Base-by-base conservation (phyloP, 2,113 vertebrate species). In the Corythornis madagascariensis region DNA sequence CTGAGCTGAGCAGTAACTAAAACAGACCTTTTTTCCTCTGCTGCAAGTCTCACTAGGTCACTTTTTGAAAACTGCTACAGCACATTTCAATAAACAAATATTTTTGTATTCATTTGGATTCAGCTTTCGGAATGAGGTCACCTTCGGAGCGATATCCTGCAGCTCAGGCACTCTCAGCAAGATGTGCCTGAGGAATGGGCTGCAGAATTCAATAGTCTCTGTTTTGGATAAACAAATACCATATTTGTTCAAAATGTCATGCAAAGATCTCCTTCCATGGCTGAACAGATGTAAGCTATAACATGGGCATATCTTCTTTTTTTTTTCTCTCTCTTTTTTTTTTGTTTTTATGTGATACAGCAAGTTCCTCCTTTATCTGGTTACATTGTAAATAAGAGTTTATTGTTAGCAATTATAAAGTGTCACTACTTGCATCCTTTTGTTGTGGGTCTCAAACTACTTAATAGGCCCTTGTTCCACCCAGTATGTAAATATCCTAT, bases 1-100 rank as follows among this genome's bases (percentile, higher is more conserved):
- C 55, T 3, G 40, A 95, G 69, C 31, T 24, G 59, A 95, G 55
- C 55, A 93, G 50, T 86, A 88, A 93, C 80, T 69, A 73, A 94
- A 96, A 84, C 60, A 93, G 70, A 82, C 74, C 29, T 43, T 72
- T 89, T 86, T 86, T 61, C 43, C 18, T 63, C 50, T 5, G 8
- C 70, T 84, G 20, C 72, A 95, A 76, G 57, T 88, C 70, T 92
- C 76, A 28, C 70, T 88, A 63, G 66, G 40, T 88, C 56, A 74
- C 40, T 69, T 83, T 48, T 81, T 81, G 60, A 90, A 95, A 95
- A 88, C 61, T 83, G 38, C 31, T 90, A 19, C 45, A 88, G 79
- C 47, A 45, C 66, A 60, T 93, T 94, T 91, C 78, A 92, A 88
- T 88, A 94, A 96, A 86, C 59, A 95, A 91, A 92, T 83, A 69